phyloP scores from a whole-genome alignment of 1,140 invertebrate species.

The Drosophila guanche region DNA sequence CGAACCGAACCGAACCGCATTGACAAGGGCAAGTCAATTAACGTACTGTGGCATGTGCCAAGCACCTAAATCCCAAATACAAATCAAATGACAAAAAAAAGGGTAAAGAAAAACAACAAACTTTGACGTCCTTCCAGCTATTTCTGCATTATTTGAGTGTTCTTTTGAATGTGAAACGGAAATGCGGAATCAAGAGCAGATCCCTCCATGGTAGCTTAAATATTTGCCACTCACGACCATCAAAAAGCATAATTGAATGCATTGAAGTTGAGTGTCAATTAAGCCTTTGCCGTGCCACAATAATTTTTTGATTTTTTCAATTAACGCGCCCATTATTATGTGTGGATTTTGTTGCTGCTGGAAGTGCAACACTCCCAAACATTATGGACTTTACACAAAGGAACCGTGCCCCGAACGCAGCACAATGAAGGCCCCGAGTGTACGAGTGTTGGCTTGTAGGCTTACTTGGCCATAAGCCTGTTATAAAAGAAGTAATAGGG shows the following conservation, averaged over 20 bases:
- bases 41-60: conserved; percentile 21
- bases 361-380: conserved; percentile 60
- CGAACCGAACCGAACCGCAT: conserved; percentile 36
- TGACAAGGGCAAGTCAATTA: conserved; percentile 51
- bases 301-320: no score
- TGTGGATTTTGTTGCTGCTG: conserved; percentile 15
- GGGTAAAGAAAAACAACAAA: neutral
- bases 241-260: conserved; percentile 1
- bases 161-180: no score
- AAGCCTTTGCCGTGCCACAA: no score
- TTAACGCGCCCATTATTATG: conserved; percentile 47
- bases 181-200: neutral
- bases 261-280: no score
- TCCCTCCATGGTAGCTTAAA: neutral
- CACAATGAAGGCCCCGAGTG: conserved; percentile 42
- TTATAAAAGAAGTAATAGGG: conserved; percentile 50
- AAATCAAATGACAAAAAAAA: conserved; percentile 10
- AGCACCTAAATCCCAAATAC: conserved; percentile 18
- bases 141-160: no score
- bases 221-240: conserved; percentile 27
- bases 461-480: conserved; percentile 38
- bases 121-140: no score
- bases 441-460: conserved; percentile 37
- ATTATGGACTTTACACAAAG: neutral
- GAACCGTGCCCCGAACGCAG: conserved; percentile 25